phyloP scores from a whole-genome alignment of 2,113 vertebrate genomes.

The Anguilla rostrata region DNA sequence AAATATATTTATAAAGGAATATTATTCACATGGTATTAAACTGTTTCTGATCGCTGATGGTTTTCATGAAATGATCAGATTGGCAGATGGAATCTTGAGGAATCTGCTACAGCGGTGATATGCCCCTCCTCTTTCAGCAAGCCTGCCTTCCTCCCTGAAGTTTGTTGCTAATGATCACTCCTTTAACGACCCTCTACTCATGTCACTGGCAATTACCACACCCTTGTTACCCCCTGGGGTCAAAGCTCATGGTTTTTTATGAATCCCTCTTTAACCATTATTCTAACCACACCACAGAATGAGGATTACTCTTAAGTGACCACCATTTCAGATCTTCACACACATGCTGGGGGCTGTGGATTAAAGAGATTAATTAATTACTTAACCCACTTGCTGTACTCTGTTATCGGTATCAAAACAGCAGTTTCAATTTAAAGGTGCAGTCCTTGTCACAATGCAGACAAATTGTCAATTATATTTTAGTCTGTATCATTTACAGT shows the following conservation, averaged over 20 bases:
- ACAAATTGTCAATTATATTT: not conserved
- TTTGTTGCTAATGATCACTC: not conserved
- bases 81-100: not conserved
- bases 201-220: constrained; percentile 14
- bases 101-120: not conserved
- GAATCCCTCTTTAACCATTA: constrained; percentile 22
- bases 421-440: too few species aligned
- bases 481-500: not conserved
- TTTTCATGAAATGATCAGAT: not conserved
- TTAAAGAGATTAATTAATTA: not conserved
- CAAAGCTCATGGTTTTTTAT: constrained; percentile 13
- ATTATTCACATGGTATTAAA: not conserved
- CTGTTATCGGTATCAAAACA: too few species aligned
- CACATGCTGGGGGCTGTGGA: not conserved
- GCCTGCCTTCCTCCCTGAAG: not conserved
- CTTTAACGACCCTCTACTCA: not conserved
- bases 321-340: not conserved
- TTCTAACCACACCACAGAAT: constrained; percentile 21
- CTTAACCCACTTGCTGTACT: too few species aligned
- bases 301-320: not conserved
- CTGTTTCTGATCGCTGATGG: not conserved
- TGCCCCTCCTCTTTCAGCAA: not conserved
- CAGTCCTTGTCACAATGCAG: too few species aligned
- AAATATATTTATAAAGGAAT: too few species aligned
- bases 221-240: not conserved